Evolutionary conservation across 2,113 vertebrate genomes (phyloP).

Genomic region (Lycocorax pyrrhopterus): DNA sequence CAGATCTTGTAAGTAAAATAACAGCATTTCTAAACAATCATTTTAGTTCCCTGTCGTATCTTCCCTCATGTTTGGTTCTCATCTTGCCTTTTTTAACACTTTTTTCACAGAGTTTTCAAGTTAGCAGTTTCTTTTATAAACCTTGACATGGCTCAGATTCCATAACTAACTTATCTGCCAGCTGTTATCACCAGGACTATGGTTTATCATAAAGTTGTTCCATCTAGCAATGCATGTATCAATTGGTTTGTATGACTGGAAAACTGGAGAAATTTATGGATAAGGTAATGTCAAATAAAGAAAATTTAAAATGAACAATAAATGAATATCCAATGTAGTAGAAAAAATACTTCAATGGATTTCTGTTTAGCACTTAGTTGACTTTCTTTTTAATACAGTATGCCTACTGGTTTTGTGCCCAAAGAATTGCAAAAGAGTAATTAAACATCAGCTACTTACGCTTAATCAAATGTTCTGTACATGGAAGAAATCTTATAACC

Average conservation of each 20-base stretch:
- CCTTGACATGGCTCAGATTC: not conserved
- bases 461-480: not conserved
- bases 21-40: not conserved
- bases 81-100: not conserved
- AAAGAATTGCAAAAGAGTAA: not conserved
- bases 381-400: not conserved
- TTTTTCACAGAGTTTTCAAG: not conserved
- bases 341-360: not conserved
- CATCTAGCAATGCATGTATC: not conserved
- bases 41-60: not conserved
- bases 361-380: not conserved
- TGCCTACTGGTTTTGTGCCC: not conserved
- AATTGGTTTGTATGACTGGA: not conserved
- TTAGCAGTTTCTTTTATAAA: not conserved
- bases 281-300: not conserved
- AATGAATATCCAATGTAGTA: not conserved
- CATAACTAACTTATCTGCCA: not conserved
- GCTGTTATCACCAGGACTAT: not conserved
- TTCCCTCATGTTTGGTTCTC: not conserved
- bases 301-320: not conserved
- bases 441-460: not conserved
- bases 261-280: not conserved
- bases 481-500: accelerated
- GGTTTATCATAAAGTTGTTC: not conserved
- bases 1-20: not conserved